Conservation (phyloP, 2,113 vertebrate genomes). For the Nibea albiflora region DNA sequence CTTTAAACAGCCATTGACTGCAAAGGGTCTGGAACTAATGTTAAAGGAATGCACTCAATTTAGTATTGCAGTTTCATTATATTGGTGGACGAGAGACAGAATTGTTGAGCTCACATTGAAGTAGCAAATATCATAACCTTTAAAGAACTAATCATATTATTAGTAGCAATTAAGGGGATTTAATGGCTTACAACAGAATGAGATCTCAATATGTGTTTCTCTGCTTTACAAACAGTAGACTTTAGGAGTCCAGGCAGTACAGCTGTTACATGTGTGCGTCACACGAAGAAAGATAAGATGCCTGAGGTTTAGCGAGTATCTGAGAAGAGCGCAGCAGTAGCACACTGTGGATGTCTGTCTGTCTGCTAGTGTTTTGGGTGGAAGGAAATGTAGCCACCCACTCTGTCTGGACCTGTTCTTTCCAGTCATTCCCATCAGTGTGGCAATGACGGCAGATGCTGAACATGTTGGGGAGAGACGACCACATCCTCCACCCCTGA, state of each 20-base stretch:
- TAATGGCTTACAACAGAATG: neutral
- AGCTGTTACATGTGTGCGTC: conserved; percentile 5
- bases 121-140: neutral
- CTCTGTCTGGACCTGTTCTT: conserved; percentile 71
- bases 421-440: conserved; percentile 64
- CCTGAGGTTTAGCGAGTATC: conserved; percentile 43
- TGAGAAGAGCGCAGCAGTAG: conserved; percentile 39
- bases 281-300: conserved; percentile 25
- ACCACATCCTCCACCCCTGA: conserved; percentile 66
- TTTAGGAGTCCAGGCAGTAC: neutral
- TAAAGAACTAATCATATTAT: neutral
- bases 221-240: neutral
- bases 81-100: neutral
- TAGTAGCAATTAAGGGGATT: neutral
- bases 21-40: neutral
- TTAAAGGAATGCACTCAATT: neutral
- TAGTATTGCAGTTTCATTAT: neutral
- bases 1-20: neutral
- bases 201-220: neutral
- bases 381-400: conserved; percentile 60
- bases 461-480: conserved; percentile 26
- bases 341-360: conserved; percentile 25
- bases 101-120: neutral
- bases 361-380: conserved; percentile 43
- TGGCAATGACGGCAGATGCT: conserved; percentile 62